Evolutionary conservation across 1,140 invertebrate species (phyloP), one percentile per base, ranked within the genome.

Genomic region (Lepidostoma basale): DNA sequence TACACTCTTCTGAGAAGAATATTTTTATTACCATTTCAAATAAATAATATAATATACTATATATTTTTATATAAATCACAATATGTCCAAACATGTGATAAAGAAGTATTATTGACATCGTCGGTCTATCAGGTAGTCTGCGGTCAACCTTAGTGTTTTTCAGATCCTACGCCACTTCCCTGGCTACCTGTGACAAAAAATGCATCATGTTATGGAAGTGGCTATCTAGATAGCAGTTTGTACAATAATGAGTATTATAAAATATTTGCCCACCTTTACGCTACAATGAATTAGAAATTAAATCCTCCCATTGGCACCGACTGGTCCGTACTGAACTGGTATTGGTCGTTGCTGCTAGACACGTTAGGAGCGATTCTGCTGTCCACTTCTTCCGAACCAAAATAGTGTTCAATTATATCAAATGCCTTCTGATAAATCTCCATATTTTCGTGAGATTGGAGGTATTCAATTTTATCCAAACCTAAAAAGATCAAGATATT

Each of bases 371-470:
- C 93, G 10, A 95, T 85, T 63, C 88, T 87, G 47, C 87, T 88
- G 25, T 92, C 87, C 74, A 98, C 96, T 79, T 96, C 92, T 76
- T 97, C 94, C 3, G 90, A 89, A 8, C 92, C 89, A 80, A 98
- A 98, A 83, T 93, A 98, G 78, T 92, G 92, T 79, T 98, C 96
- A 74, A 98, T 98, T 67, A 99, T 95, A 76, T 97, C 92, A 77
- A 97, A 97, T 14, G 96, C 93, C 78, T 97, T 96, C 78, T 97
- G 91, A 82, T 98, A 98, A 65, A 99, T 96, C 54, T 98, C 94
- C 77, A 93, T 88, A 77, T 98, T 98, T 78, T 97, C 94, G 79
- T 98, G 96, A 10, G 94, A 95, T 81, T 98, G 97, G 4, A 98
- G 84, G 79, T 93, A 96, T 83, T 99, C 97, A 68, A 99, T 98